Percentiles rank a stretch among this genome's conserved stretches.
Evolutionary conservation across 2,113 vertebrate species (phyloP).

Genomic region (Pterocles burchelli): DNA sequence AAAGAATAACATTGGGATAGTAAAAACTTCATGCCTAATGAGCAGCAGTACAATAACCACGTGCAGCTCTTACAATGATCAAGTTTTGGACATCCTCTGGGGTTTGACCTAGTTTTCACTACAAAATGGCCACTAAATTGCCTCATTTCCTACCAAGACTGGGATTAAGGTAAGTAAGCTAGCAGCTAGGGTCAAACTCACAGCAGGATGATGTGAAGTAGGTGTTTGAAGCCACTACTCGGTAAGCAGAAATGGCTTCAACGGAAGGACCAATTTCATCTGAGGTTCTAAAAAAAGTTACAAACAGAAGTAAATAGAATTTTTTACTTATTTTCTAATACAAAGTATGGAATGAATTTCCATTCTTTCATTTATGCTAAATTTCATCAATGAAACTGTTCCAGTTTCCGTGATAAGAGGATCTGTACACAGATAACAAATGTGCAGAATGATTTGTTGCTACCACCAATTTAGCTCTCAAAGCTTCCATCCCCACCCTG

Average conservation of each 20-base stretch:
- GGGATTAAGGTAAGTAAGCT: neutral
- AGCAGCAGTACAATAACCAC: neutral
- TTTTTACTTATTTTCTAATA: neutral
- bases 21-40: neutral
- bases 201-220: neutral
- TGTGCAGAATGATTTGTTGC: neutral
- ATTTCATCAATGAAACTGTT: neutral
- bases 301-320: neutral
- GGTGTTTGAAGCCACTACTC: neutral
- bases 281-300: neutral
- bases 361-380: neutral
- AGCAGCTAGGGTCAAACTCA: neutral
- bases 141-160: neutral
- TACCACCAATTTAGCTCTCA: neutral
- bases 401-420: neutral
- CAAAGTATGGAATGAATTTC: neutral
- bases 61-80: neutral
- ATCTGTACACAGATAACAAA: neutral
- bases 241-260: neutral
- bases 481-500: neutral
- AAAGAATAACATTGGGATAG: neutral
- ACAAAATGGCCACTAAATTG: neutral
- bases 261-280: neutral
- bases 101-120: neutral
- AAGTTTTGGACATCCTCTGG: neutral